Percentiles rank a stretch among this genome's conserved stretches.
phyloP scores from a whole-genome alignment of 2,797 vertebrate genomes.

The Oryzias sinensis region DNA sequence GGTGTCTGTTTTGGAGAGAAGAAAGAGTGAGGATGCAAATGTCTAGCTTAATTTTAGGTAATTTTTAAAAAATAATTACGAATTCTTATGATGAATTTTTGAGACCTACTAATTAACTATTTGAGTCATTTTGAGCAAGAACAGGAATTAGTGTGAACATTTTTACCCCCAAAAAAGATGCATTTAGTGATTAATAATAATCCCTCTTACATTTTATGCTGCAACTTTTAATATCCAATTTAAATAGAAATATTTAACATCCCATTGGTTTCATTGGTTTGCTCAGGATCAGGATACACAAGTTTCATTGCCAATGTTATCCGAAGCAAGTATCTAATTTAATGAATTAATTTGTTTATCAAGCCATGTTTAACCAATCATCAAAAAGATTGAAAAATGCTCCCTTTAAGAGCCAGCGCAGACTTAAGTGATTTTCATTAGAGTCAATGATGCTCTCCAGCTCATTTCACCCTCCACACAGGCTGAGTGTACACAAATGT shows the following conservation, averaged over 20 bases:
- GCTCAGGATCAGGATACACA: neutral
- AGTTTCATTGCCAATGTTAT: neutral
- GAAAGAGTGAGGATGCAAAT: conserved; percentile 18
- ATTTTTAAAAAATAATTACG: conserved; percentile 8
- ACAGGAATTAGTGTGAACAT: neutral
- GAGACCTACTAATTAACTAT: neutral
- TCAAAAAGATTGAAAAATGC: conserved; percentile 8
- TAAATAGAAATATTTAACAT: neutral
- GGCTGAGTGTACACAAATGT: conserved; percentile 1
- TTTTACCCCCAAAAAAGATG: neutral
- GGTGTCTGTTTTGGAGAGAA: conserved; percentile 85
- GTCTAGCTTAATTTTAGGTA: conserved; percentile 15
- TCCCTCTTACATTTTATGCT: too few species aligned
- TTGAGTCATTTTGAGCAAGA: neutral
- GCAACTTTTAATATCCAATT: too few species aligned
- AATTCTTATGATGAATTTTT: conserved; percentile 5
- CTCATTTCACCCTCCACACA: conserved; percentile 29
- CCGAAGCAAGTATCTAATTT: neutral
- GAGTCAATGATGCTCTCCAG: conserved; percentile 23
- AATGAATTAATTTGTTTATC: neutral
- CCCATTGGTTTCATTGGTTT: neutral
- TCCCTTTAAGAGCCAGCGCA: conserved; percentile 14
- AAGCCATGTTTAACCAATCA: conserved; percentile 9
- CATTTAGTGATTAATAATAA: neutral
- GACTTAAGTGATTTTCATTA: conserved; percentile 32